A percentile compares a stretch with the other conserved stretches of the same genome.
phyloP scores from a whole-genome alignment of 2,113 vertebrate species.

The Bos indicus region DNA sequence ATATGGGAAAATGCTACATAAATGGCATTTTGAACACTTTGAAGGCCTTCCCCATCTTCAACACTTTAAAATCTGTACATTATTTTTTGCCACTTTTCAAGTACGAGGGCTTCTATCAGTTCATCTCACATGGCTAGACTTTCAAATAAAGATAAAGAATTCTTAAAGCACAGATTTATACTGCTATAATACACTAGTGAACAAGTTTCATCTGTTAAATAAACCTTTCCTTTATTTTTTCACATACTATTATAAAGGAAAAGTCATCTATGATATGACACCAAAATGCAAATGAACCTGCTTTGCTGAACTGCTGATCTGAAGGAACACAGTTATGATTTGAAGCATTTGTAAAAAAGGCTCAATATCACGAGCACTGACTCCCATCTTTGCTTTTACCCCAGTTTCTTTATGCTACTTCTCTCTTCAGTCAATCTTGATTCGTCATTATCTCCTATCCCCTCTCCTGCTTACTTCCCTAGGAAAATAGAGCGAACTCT shows the following conservation, averaged over 20 bases:
- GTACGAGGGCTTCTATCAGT: neutral
- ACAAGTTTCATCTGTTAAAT: constrained; percentile 1
- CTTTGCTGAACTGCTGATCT: neutral
- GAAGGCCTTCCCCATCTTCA: neutral
- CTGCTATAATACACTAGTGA: neutral
- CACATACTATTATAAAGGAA: neutral
- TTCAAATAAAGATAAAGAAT: neutral
- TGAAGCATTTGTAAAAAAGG: neutral
- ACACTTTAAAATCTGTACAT: neutral
- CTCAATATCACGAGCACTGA: neutral
- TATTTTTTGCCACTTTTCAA: constrained; percentile 19
- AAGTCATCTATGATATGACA: neutral
- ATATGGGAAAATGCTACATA: neutral
- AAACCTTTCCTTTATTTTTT: neutral
- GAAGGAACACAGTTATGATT: neutral
- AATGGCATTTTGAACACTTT: neutral
- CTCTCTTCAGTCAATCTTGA: neutral
- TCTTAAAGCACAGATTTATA: neutral
- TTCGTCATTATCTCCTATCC: neutral
- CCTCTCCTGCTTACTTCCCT: neutral
- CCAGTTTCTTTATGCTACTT: neutral
- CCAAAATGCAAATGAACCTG: constrained; percentile 9
- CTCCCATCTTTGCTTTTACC: neutral
- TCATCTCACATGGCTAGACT: neutral
- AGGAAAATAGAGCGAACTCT: neutral